phyloP scores from a whole-genome alignment of 2,888 invertebrate species.

The Emmelina monodactyla region DNA sequence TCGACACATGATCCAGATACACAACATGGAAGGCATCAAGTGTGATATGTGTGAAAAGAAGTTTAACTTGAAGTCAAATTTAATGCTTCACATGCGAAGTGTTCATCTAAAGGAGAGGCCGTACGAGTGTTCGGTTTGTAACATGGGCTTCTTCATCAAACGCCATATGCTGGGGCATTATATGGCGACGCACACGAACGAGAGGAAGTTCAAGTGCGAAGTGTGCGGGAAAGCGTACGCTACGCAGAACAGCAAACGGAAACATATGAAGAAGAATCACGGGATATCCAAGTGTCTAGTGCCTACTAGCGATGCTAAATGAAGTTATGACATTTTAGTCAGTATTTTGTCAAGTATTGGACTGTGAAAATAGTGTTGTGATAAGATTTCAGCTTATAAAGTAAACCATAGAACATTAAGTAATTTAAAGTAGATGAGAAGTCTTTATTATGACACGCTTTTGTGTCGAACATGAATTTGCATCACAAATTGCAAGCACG shows the following conservation, averaged over 20 bases:
- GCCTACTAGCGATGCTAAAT: conserved; percentile 7
- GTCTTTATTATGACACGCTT: no score
- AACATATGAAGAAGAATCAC: conserved; percentile 55
- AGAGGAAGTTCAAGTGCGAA: conserved; percentile 65
- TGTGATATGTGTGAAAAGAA: conserved; percentile 49
- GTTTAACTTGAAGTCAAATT: conserved; percentile 50
- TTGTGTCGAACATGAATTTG: no score
- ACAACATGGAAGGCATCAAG: conserved; percentile 48
- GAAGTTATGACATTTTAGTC: no score
- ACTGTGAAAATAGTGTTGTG: no score
- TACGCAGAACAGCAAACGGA: conserved; percentile 45
- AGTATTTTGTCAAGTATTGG: no score
- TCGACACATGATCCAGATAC: conserved; percentile 50
- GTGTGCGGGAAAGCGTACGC: conserved; percentile 66
- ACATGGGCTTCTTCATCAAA: conserved; percentile 53
- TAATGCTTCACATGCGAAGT: conserved; percentile 46
- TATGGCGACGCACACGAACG: conserved; percentile 54
- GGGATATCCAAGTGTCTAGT: conserved; percentile 27
- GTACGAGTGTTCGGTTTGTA: conserved; percentile 50
- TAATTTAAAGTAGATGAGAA: no score
- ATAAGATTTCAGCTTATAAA: no score
- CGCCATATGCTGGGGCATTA: conserved; percentile 57
- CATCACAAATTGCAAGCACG: no score
- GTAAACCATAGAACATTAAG: no score
- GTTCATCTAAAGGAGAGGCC: conserved; percentile 52